phyloP scores from a whole-genome alignment of 2,888 invertebrate genomes.

The Dynastes grantii region DNA sequence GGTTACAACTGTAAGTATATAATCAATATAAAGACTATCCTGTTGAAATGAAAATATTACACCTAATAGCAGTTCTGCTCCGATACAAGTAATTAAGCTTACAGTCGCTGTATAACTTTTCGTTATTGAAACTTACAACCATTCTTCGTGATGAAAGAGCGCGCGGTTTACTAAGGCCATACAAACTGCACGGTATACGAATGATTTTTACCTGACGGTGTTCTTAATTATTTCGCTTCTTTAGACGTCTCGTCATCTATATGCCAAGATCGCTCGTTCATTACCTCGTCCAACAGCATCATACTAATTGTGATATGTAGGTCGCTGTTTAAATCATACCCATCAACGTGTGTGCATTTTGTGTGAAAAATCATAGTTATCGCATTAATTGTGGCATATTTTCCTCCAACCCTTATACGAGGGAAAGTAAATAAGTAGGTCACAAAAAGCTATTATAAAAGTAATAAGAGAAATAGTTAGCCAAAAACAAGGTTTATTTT shows the following conservation, averaged over 20 bases:
- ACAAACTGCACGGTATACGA: conserved; percentile 23
- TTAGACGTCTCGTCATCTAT: conserved; percentile 16
- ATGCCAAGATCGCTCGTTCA: conserved; percentile 22
- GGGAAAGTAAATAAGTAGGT: too few species aligned
- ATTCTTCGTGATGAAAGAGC: conserved; percentile 20
- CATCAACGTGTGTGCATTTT: not conserved
- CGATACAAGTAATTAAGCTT: conserved; percentile 28
- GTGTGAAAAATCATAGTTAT: not conserved
- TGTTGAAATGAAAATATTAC: conserved; percentile 18
- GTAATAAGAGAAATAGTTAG: too few species aligned
- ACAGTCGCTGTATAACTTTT: conserved; percentile 25
- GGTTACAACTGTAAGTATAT: conserved; percentile 13
- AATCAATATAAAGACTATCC: conserved; percentile 17
- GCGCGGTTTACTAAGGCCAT: conserved; percentile 18
- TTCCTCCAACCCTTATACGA: not conserved
- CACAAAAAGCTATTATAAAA: too few species aligned
- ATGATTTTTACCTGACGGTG: conserved; percentile 24
- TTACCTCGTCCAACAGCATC: conserved; percentile 21
- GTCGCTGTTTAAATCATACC: conserved; percentile 30
- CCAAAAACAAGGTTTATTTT: too few species aligned
- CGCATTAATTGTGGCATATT: not conserved
- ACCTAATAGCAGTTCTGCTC: conserved; percentile 2
- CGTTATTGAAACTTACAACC: conserved; percentile 20
- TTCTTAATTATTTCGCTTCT: conserved; percentile 37
- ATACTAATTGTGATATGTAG: conserved; percentile 31